phyloP scores from a whole-genome alignment of 2,888 invertebrate genomes.

The Lysandra bellargus region DNA sequence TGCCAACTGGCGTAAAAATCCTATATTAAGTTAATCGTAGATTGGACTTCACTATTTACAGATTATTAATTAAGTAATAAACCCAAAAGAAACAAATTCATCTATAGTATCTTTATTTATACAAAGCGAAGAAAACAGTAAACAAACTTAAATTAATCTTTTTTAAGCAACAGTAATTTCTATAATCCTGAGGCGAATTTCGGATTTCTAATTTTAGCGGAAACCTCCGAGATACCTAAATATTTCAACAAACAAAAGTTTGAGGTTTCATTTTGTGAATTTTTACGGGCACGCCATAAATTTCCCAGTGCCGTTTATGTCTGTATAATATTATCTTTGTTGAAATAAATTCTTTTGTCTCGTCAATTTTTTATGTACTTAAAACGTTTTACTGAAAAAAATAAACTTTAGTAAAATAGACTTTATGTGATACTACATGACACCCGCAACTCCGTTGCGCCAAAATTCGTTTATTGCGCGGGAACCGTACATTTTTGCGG shows the following conservation, averaged over 20 bases:
- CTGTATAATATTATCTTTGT: background rate
- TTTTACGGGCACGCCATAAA: background rate
- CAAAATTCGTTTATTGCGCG: too few species aligned
- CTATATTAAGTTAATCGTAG: background rate
- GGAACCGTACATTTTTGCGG: too few species aligned
- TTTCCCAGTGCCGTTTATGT: background rate
- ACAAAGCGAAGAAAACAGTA: background rate
- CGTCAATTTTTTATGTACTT: background rate
- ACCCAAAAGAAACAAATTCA: background rate
- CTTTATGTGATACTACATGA: background rate
- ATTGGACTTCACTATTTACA: background rate
- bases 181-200: background rate
- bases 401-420: background rate
- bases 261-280: slow-evolving; percentile 2
- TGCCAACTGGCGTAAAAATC: background rate
- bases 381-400: background rate
- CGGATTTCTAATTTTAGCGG: background rate
- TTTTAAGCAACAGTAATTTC: background rate
- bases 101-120: background rate
- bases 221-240: background rate
- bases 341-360: slow-evolving; percentile 5
- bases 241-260: slow-evolving; percentile 17
- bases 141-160: background rate
- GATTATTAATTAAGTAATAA: background rate
- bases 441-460: too few species aligned